These are phyloP conservation scores for Gracilinanus agilis DNA, from an alignment of 2,113 vertebrate genomes.

Conservation along the genomic window DNA sequence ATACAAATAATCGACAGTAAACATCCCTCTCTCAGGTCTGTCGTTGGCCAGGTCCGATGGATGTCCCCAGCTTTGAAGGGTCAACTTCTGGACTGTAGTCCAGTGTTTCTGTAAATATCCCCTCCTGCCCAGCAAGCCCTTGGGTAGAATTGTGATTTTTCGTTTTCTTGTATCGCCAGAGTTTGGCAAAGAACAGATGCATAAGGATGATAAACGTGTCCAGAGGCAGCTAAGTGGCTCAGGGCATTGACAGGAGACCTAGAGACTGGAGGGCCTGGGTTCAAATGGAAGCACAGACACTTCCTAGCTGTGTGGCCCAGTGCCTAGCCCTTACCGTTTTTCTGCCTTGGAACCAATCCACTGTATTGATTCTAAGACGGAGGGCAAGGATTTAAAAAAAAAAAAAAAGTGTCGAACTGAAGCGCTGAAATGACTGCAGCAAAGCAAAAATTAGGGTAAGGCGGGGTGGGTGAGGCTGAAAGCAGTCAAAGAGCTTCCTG, in stretches of 20 bases:
- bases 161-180: not conserved
- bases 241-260: no score
- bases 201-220: not conserved
- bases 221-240: no score
- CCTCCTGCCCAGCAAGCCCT: not conserved
- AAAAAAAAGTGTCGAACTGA: not conserved
- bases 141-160: not conserved
- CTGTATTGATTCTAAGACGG: no score
- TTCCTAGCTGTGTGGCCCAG: no score
- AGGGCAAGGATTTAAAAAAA: no score
- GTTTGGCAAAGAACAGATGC: not conserved
- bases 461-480: not conserved
- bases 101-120: not conserved
- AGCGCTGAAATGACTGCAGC: not conserved
- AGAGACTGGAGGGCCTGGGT: no score
- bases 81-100: no score
- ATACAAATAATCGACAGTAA: not conserved
- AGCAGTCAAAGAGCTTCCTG: not conserved
- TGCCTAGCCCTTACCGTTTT: no score
- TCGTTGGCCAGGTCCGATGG: no score
- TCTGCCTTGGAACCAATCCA: no score
- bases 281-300: no score
- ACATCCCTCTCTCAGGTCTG: not conserved
- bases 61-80: not conserved
- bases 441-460: not conserved